These are phyloP conservation scores for Phengaris arion DNA, from an alignment of 2,888 invertebrate genomes.

Conservation along the genomic window DNA sequence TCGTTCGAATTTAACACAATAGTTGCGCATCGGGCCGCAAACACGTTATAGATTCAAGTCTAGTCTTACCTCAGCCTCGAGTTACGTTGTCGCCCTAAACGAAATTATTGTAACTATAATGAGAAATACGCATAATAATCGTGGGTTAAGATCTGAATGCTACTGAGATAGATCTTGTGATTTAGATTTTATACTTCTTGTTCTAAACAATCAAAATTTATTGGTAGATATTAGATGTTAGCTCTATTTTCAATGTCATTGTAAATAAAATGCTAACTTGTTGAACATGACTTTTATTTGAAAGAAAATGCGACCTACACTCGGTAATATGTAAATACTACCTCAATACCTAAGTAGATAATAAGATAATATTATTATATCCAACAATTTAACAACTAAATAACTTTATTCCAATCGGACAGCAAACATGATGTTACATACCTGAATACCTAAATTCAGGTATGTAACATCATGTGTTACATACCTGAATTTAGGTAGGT, in stretches of 20 bases:
- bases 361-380: background rate
- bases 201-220: conserved; percentile 78
- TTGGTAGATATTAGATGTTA: conserved; percentile 78
- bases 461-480: background rate
- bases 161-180: conserved; percentile 74
- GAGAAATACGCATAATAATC: conserved; percentile 42
- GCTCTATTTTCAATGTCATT: conserved; percentile 80
- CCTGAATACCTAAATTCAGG: too few species aligned
- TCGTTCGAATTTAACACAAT: conserved; percentile 73
- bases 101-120: conserved; percentile 42
- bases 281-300: conserved; percentile 68
- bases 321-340: background rate
- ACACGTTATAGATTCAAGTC: conserved; percentile 35
- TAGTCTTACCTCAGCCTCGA: conserved; percentile 30
- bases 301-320: background rate
- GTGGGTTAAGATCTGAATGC: conserved; percentile 66
- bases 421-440: background rate
- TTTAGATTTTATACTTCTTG: conserved; percentile 80
- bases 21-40: conserved; percentile 63
- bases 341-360: background rate
- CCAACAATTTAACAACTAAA: background rate
- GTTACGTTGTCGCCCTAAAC: conserved; percentile 34
- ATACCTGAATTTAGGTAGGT: background rate
- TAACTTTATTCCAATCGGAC: background rate
- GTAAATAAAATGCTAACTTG: conserved; percentile 81